These are phyloP conservation scores for Enteromius thamalakanensis DNA, from an alignment of 2,797 vertebrate genomes.

Conservation along the genomic window DNA sequence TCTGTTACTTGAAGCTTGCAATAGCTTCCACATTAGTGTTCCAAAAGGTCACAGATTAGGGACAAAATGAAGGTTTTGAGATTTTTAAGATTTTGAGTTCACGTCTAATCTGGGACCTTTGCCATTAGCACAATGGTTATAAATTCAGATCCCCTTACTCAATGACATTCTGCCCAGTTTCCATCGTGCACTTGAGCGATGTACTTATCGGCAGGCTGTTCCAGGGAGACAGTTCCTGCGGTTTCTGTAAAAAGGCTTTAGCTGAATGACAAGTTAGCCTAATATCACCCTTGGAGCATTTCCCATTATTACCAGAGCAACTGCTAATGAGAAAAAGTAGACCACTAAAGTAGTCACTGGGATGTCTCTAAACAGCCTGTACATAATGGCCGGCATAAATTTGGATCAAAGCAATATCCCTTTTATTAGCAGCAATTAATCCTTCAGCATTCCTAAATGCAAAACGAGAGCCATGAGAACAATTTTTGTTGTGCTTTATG, in stretches of 20 bases:
- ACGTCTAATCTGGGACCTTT: constrained; percentile 9
- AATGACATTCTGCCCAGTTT: constrained; percentile 14
- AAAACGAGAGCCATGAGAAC: constrained; percentile 31
- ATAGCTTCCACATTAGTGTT: background rate
- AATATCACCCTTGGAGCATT: constrained; percentile 28
- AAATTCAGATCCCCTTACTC: constrained; percentile 20
- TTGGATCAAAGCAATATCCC: constrained; percentile 37
- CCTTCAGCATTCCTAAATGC: constrained; percentile 8
- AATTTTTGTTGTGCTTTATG: constrained; percentile 29
- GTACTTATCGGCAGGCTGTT: background rate
- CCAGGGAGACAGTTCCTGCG: background rate
- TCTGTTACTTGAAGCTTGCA: background rate
- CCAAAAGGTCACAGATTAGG: background rate
- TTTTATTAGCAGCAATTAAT: constrained; percentile 29
- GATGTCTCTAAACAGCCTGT: constrained; percentile 6
- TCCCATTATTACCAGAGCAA: constrained; percentile 15
- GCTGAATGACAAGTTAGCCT: constrained; percentile 34
- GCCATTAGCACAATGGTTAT: constrained; percentile 27
- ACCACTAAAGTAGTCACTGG: constrained; percentile 5
- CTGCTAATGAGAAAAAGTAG: constrained; percentile 10
- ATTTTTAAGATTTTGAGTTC: background rate
- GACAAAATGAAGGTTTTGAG: background rate
- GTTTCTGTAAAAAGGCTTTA: constrained; percentile 11
- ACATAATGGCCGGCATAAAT: constrained; percentile 22
- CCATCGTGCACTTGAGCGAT: background rate